Evolutionary conservation across 2,113 vertebrate genomes (phyloP).

Genomic region (Pluvialis apricaria): DNA sequence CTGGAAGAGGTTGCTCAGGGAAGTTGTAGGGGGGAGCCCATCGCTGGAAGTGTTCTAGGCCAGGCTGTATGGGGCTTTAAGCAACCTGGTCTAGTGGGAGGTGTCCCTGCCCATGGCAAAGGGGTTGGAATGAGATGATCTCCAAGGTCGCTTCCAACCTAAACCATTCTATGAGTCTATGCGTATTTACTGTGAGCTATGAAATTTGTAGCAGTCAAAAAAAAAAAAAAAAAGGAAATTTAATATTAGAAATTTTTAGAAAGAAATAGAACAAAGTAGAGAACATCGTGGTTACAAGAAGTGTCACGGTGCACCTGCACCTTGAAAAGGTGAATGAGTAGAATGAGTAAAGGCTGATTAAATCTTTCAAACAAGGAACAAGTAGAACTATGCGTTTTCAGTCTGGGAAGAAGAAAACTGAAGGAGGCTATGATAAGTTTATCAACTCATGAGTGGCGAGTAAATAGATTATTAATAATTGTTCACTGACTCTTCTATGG

Average conservation of each 20-base stretch:
- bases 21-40: too few species aligned
- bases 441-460: background rate
- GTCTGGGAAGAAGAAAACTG: background rate
- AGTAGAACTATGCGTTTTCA: background rate
- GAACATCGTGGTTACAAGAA: background rate
- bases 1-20: too few species aligned
- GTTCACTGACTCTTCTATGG: background rate
- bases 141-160: too few species aligned
- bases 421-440: background rate
- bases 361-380: background rate
- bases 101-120: too few species aligned
- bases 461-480: background rate
- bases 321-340: background rate
- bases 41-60: too few species aligned
- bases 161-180: too few species aligned
- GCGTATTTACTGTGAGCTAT: background rate
- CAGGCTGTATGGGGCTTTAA: too few species aligned
- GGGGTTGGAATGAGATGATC: too few species aligned
- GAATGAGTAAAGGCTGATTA: background rate
- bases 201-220: background rate
- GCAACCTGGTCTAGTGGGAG: too few species aligned
- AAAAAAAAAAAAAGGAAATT: background rate
- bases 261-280: background rate
- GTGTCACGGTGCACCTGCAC: background rate
- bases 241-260: background rate